Base-by-base conservation (phyloP, 2,113 vertebrate species). In the Corynorhinus townsendii region DNA sequence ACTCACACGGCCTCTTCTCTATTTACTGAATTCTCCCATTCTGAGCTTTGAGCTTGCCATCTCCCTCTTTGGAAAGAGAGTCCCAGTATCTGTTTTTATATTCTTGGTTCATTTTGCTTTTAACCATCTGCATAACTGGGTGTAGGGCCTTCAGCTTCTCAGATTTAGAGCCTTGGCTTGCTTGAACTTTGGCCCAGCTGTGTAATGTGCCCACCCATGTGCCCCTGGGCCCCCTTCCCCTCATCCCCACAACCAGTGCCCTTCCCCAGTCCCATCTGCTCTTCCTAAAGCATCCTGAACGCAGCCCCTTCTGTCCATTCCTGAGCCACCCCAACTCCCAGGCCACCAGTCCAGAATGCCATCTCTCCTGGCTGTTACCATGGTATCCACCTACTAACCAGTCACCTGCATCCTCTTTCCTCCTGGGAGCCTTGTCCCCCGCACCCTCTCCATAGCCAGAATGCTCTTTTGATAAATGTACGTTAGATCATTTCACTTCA, bases 261-360 rank as follows among this genome's bases (percentile, higher is more conserved):
- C 43, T 54, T n/a, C n/a, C 64, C 1, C 14, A 40, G 35, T 6
- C 64, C 77, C 64, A 22, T 71, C 20, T 52, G 69, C 52, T 82
- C 12, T 66, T 66, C 75, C 30, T 28, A 33, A 68, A 76, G 49
- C 49, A 35, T 11, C 43, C 4, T 0, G 26, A n/a, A 19, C 10
- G 20, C 30, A 6, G 71, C 4, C 6, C 87, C 59, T 64, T 68
- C 69, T 59, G 0, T 0, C 30, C 5, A 10, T 19, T 35, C 7
- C 0, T 7, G 33, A 82, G 20, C 35, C 7, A 20, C 35, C 5
- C 0, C 4, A 28, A 4, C 28, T 4, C 64, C 64, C 64, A 7
- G 1, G 17, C 28, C 54, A 0, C 40, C 28, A 1, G 64, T 17
- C 66, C 68, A n/a, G 52, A 56, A 16, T 0, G 7, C 26, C 17